These are phyloP conservation scores for Syngnathus rostellatus DNA, from an alignment of 2,797 vertebrate genomes.

Conservation along the genomic window DNA sequence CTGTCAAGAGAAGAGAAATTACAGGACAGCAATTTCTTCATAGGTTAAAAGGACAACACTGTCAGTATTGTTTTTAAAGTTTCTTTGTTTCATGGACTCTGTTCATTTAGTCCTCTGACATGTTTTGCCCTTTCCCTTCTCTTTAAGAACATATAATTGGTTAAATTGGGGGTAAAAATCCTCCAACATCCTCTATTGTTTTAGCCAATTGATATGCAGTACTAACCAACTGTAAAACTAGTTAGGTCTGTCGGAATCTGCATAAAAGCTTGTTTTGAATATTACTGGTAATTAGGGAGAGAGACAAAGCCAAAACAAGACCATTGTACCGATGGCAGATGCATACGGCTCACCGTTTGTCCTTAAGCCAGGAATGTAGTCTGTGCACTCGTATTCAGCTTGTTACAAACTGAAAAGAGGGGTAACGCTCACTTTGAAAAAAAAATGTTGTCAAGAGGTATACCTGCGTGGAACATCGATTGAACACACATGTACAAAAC, in stretches of 20 bases:
- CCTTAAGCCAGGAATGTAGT: conserved; percentile 30
- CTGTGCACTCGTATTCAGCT: conserved; percentile 33
- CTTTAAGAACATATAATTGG: conserved; percentile 10
- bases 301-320: conserved; percentile 30
- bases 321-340: conserved; percentile 25
- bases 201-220: conserved; percentile 19
- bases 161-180: conserved; percentile 29
- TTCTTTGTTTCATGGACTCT: conserved; percentile 17
- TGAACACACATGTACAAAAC: conserved; percentile 20
- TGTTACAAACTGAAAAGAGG: conserved; percentile 29
- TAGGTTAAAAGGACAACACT: conserved; percentile 15
- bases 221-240: conserved; percentile 26
- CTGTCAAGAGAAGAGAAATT: not conserved
- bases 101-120: conserved; percentile 12
- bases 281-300: conserved; percentile 22
- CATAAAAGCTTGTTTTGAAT: conserved; percentile 33
- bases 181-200: conserved; percentile 27
- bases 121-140: conserved; percentile 3
- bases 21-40: not conserved
- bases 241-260: conserved; percentile 26
- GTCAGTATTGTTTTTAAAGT: conserved; percentile 21
- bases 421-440: conserved; percentile 6
- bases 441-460: conserved; percentile 15
- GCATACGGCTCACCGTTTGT: conserved; percentile 29
- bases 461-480: conserved; percentile 19